These are phyloP conservation scores for Chrysoperla carnea DNA, from an alignment of 1,140 invertebrate genomes.

Conservation along the genomic window DNA sequence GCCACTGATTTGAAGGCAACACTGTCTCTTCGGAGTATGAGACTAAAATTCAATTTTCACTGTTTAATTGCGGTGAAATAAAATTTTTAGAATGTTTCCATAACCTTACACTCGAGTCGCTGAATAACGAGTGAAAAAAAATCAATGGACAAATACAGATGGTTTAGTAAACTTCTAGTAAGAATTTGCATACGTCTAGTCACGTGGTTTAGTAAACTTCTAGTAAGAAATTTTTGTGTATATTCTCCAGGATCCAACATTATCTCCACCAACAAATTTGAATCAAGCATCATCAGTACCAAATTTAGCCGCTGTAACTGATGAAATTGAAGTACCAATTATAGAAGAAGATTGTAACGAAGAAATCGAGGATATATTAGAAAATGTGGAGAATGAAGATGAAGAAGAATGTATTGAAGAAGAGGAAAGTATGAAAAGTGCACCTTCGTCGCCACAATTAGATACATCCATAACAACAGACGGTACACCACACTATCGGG, in stretches of 20 bases:
- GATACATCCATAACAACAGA: background rate
- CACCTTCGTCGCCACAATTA: background rate
- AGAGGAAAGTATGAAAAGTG: background rate
- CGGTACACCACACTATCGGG: background rate
- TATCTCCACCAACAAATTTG: background rate
- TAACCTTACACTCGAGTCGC: too few species aligned
- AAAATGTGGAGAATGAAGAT: background rate
- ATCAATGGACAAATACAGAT: too few species aligned
- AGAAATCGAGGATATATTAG: conserved; percentile 1
- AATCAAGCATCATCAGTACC: background rate
- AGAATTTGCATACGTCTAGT: too few species aligned
- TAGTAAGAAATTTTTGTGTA: background rate
- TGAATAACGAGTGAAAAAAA: too few species aligned
- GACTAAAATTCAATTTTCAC: too few species aligned
- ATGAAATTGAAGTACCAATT: conserved; percentile 6
- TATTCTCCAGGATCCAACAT: background rate
- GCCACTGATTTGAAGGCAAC: too few species aligned
- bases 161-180: too few species aligned
- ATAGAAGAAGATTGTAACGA: conserved; percentile 12
- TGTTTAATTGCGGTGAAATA: too few species aligned
- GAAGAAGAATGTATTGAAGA: background rate
- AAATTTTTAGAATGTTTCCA: too few species aligned
- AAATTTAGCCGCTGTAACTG: background rate
- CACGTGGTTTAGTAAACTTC: too few species aligned
- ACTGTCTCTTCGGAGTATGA: too few species aligned